Conservation (phyloP, 2,888 invertebrate species). For the Dynastes grantii region DNA sequence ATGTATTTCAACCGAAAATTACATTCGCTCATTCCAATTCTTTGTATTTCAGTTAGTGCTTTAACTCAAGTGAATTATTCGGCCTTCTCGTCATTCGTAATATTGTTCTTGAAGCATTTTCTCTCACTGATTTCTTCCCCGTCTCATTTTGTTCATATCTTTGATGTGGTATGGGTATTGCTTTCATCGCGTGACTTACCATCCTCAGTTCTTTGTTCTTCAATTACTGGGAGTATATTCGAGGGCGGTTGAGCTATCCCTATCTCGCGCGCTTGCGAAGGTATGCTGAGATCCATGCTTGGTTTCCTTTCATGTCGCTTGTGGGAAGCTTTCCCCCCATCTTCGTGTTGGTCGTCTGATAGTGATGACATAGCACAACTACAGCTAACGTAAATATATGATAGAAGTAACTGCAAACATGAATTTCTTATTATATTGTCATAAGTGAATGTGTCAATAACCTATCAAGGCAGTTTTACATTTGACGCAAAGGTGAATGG, state of each 20-base stretch:
- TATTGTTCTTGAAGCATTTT: no score
- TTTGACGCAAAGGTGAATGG: no score
- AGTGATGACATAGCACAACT: conserved; percentile 17
- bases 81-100: no score
- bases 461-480: no score
- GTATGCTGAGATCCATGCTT: conserved; percentile 34
- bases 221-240: conserved; percentile 6
- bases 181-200: background rate
- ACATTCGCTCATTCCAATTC: background rate
- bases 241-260: background rate
- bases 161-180: background rate
- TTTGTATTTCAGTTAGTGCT: background rate
- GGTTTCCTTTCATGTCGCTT: conserved; percentile 41
- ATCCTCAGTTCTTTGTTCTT: conserved; percentile 19
- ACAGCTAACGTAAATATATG: background rate
- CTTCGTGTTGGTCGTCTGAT: conserved; percentile 5
- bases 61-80: no score
- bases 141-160: background rate
- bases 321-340: background rate
- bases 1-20: background rate
- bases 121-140: no score
- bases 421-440: background rate
- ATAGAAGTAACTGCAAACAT: background rate
- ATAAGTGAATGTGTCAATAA: background rate
- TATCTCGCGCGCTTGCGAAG: conserved; percentile 15